phyloP scores from a whole-genome alignment of 2,797 vertebrate genomes.

The Pelobates cultripes region DNA sequence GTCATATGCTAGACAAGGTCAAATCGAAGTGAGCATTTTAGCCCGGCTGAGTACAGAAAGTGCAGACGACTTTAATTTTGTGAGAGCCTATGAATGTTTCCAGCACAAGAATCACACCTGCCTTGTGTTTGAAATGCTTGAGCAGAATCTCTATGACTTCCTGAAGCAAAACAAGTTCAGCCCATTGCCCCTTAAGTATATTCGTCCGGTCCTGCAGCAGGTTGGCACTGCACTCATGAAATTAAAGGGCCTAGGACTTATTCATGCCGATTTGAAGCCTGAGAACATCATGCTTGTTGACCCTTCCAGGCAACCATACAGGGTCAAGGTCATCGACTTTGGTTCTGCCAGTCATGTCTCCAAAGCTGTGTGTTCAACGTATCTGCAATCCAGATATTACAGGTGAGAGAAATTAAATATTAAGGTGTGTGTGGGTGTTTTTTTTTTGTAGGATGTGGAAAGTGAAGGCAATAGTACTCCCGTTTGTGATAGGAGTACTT shows the following conservation, averaged over 20 bases:
- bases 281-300: constrained; percentile 99
- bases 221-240: constrained; percentile 98
- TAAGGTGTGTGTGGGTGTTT: too few relatives aligned
- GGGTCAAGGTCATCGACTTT: constrained; percentile 99
- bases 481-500: too few relatives aligned
- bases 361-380: constrained; percentile 98
- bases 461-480: too few relatives aligned
- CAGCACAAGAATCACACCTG: constrained; percentile 99
- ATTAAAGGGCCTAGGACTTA: constrained; percentile 94
- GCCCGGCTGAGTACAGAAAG: constrained; percentile 96
- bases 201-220: constrained; percentile 95
- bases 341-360: constrained; percentile 98
- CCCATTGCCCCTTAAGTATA: constrained; percentile 95
- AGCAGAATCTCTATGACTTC: constrained; percentile 99
- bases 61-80: constrained; percentile 97
- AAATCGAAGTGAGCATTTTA: constrained; percentile 98
- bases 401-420: constrained; percentile 77
- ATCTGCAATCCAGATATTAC: constrained; percentile 98
- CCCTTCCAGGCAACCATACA: constrained; percentile 93
- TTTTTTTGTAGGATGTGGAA: too few relatives aligned
- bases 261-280: constrained; percentile 97
- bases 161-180: constrained; percentile 99
- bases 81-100: constrained; percentile 97
- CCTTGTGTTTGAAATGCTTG: constrained; percentile 99
- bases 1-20: constrained; percentile 95